These are phyloP conservation scores for Microchrysa polita DNA, from an alignment of 2,888 invertebrate species.

Conservation along the genomic window DNA sequence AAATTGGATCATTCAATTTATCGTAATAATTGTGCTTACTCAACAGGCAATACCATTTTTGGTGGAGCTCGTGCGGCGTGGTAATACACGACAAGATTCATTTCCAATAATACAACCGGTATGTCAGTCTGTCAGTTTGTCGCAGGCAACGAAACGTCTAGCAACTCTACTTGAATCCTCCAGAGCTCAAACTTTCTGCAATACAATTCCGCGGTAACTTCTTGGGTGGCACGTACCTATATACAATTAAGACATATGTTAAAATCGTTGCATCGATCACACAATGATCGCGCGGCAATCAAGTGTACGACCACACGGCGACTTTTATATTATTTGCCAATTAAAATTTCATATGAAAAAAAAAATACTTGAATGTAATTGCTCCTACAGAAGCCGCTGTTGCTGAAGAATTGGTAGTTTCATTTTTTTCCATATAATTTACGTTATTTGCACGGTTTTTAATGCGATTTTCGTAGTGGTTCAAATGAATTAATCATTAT, in stretches of 20 bases:
- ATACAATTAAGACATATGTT: slow-evolving; percentile 53
- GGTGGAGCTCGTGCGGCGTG: slow-evolving; percentile 7
- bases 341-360: slow-evolving; percentile 41
- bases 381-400: neutral
- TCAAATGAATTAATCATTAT: slow-evolving; percentile 43
- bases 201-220: slow-evolving; percentile 50
- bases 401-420: too few relatives aligned
- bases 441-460: slow-evolving; percentile 1
- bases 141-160: neutral
- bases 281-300: slow-evolving; percentile 25
- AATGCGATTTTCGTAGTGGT: neutral
- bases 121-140: neutral
- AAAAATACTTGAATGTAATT: slow-evolving; percentile 37
- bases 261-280: slow-evolving; percentile 40
- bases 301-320: slow-evolving; percentile 32
- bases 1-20: slow-evolving; percentile 10
- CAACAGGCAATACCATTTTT: slow-evolving; percentile 35
- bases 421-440: neutral
- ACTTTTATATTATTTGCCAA: slow-evolving; percentile 38
- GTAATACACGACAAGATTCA: neutral
- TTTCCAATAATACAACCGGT: too few relatives aligned
- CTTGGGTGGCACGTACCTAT: slow-evolving; percentile 55
- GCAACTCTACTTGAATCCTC: slow-evolving; percentile 1
- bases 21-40: slow-evolving; percentile 24
- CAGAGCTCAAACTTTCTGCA: slow-evolving; percentile 52